A percentile compares a stretch with the other conserved stretches of the same genome.
phyloP scores from a whole-genome alignment of 2,113 vertebrate species.

The Patagioenas fasciata region DNA sequence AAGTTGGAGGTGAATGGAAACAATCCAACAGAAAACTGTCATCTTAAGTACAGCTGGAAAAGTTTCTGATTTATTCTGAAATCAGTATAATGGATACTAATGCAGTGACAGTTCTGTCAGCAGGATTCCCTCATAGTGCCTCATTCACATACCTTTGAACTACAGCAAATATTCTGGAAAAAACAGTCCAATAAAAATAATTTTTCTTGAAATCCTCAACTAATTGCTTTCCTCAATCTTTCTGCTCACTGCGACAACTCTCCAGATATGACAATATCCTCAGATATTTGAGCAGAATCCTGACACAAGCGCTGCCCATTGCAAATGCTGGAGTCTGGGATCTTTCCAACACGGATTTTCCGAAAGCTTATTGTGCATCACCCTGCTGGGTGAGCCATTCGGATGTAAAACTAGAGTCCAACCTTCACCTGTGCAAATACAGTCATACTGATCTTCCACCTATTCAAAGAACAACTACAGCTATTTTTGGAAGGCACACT shows the following conservation, averaged over 20 bases:
- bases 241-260: not conserved
- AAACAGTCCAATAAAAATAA: not conserved
- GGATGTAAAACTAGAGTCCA: not conserved
- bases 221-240: not conserved
- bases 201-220: not conserved
- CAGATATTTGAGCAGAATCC: not conserved
- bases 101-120: not conserved
- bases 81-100: slow-evolving; percentile 30
- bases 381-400: not conserved
- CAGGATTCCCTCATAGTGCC: not conserved
- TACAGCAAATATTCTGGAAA: not conserved
- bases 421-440: not conserved
- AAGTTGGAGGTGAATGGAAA: slow-evolving; percentile 58
- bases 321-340: not conserved
- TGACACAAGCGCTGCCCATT: rapidly evolving
- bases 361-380: not conserved
- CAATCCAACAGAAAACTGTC: not conserved
- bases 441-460: not conserved
- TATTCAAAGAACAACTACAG: not conserved
- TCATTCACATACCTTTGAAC: not conserved
- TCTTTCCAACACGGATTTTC: not conserved
- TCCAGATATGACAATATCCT: rapidly evolving
- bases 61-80: not conserved
- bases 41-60: not conserved
- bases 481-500: not conserved